Evolutionary conservation across 2,888 invertebrate species (phyloP), one percentile per base, ranked within the genome.

Genomic region (Alsophila aescularia): DNA sequence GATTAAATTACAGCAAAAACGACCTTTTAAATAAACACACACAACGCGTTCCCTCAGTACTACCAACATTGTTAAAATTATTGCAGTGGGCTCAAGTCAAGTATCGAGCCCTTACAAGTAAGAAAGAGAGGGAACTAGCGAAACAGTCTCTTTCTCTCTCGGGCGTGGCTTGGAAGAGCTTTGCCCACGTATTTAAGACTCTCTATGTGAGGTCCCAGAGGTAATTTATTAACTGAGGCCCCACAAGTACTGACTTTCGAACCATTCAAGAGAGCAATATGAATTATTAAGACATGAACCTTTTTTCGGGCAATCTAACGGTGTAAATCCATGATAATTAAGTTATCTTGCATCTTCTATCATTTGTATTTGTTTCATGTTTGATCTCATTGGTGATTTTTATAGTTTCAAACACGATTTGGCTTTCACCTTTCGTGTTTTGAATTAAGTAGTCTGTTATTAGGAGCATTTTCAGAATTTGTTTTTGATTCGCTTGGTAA

Each of bases 141-240:
- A 36, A 49, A 52, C 53, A 8, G 7, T 35, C 57, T 51, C n/a
- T 81, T 79, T 73, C 79, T 31, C 52, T 84, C 79, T 68, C 80
- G 82, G 90, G 90, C 90, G 90, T 81, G 68, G 90, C 83, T 67
- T 77, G 52, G 18, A 31, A 27, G 61, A 81, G 75, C 71, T 75
- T 73, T 69, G 75, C 86, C 88, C 85, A 83, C 81, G 81, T 85
- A 80, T 81, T 84, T 83, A 85, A 79, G 70, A 71, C 75, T 78
- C 75, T 78, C 78, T 72, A 79, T 89, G 90, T 90, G 90, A 84
- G 90, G 90, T 90, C 90, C 75, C 77, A 73, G 74, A 73, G 64
- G 72, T 85, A 87, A 90, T 87, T 89, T 88, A 89, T 88, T 84
- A 83, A 81, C 71, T 66, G 75, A 86, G 59, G 81, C 88, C 89